Conservation (phyloP, 2,797 vertebrate species). For the Onychomys arenicola region DNA sequence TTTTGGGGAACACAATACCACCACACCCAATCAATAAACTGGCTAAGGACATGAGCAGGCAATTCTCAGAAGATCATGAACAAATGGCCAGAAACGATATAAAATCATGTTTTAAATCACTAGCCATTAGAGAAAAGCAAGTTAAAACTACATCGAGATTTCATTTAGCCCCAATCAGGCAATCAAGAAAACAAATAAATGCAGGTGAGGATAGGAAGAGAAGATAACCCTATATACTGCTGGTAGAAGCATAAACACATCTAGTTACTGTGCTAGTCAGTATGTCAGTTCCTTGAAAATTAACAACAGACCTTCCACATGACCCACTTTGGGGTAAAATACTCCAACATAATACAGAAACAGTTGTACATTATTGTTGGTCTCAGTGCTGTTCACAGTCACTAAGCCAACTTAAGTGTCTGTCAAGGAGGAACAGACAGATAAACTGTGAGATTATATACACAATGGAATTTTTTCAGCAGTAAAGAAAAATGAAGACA, state of each 20-base stretch:
- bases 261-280: not conserved
- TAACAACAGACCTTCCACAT: not conserved
- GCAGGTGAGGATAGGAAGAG: not conserved
- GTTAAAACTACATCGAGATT: not conserved
- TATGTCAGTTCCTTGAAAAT: not conserved
- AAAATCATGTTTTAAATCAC: not conserved
- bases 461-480: not conserved
- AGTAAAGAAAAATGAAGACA: not conserved
- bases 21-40: too few relatives aligned
- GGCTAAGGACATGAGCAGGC: not conserved
- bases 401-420: not conserved
- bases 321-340: not conserved
- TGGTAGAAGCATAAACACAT: not conserved
- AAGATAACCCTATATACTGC: not conserved
- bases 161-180: not conserved
- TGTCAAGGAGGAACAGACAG: not conserved
- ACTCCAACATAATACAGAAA: not conserved
- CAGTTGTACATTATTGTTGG: not conserved
- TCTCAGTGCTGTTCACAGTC: not conserved
- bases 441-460: too few relatives aligned
- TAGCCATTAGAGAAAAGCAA: not conserved
- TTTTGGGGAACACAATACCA: too few relatives aligned
- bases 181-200: not conserved
- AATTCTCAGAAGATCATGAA: not conserved
- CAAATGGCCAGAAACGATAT: not conserved